Percentiles rank a stretch among this genome's conserved stretches.
These are phyloP conservation scores for Cyaniris semiargus DNA, from an alignment of 2,888 invertebrate genomes.

Conservation along the genomic window DNA sequence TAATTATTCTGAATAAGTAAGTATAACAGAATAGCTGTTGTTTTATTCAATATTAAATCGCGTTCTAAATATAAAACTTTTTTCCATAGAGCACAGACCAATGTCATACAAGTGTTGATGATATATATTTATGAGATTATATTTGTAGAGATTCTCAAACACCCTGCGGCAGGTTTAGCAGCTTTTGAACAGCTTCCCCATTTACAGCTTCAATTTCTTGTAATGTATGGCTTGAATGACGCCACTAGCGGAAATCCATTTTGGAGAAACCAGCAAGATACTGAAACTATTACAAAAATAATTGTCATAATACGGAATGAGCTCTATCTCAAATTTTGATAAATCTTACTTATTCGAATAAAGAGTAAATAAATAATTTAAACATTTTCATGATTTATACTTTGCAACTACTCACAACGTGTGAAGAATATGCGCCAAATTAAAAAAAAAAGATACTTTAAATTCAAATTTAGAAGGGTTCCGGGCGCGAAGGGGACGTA, in stretches of 20 bases:
- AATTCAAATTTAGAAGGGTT: background rate
- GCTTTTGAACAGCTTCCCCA: slow-evolving; percentile 19
- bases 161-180: background rate
- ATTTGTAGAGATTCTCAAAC: slow-evolving; percentile 17
- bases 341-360: too few species aligned
- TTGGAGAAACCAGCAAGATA: background rate
- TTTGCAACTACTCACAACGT: background rate
- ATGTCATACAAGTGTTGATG: slow-evolving; percentile 9
- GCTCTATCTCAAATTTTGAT: too few species aligned
- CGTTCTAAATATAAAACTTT: background rate
- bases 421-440: background rate
- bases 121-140: slow-evolving; percentile 7
- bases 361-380: background rate
- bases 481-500: background rate
- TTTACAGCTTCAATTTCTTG: slow-evolving; percentile 9
- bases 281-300: background rate
- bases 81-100: background rate
- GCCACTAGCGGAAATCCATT: background rate
- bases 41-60: background rate
- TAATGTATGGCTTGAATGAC: slow-evolving; percentile 15
- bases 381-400: background rate
- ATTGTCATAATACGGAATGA: too few species aligned
- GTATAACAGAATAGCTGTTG: background rate
- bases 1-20: too few species aligned
- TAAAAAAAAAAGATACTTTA: background rate